Evolutionary conservation across 30 jellyfish, hydroid and myxozoan genomes (phyloP).

Genomic region (Aurelia sp.): DNA sequence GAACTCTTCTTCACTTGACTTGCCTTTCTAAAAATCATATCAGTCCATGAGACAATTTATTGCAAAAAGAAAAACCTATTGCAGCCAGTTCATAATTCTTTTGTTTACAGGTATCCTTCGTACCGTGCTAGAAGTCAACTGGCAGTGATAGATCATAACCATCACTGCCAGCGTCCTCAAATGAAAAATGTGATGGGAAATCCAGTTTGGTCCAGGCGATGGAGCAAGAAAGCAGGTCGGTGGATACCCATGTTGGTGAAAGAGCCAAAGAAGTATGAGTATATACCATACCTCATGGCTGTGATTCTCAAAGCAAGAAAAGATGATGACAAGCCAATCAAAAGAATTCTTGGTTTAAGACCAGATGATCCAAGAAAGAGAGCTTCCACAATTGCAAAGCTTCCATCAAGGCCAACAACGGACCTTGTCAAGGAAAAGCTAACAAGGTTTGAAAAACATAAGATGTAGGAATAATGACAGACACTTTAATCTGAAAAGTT

Average conservation of each 20-base stretch:
- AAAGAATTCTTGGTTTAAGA: too few relatives aligned
- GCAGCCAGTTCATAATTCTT: too few relatives aligned
- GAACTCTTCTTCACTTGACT: too few relatives aligned
- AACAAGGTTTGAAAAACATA: too few relatives aligned
- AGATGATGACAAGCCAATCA: neutral
- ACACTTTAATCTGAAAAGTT: neutral
- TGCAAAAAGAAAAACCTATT: too few relatives aligned
- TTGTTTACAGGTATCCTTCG: too few relatives aligned
- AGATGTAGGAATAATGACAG: neutral
- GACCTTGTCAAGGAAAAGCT: too few relatives aligned
- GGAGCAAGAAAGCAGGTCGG: slow-evolving; percentile 19
- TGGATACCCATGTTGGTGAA: neutral
- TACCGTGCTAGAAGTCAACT: slow-evolving; percentile 3
- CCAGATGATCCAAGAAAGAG: slow-evolving; percentile 4
- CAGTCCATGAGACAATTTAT: too few relatives aligned
- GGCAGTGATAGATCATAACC: slow-evolving; percentile 34
- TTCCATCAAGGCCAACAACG: neutral
- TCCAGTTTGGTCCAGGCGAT: slow-evolving; percentile 9
- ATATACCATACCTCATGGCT: neutral
- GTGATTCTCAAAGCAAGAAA: neutral
- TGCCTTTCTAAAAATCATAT: too few relatives aligned
- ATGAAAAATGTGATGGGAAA: neutral
- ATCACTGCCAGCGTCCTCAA: neutral
- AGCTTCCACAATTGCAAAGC: slow-evolving; percentile 20
- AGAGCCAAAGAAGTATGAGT: neutral